Percentiles rank a stretch among this genome's conserved stretches.
phyloP scores from a whole-genome alignment of 2,113 vertebrate genomes.

The Neomonachus schauinslandi region DNA sequence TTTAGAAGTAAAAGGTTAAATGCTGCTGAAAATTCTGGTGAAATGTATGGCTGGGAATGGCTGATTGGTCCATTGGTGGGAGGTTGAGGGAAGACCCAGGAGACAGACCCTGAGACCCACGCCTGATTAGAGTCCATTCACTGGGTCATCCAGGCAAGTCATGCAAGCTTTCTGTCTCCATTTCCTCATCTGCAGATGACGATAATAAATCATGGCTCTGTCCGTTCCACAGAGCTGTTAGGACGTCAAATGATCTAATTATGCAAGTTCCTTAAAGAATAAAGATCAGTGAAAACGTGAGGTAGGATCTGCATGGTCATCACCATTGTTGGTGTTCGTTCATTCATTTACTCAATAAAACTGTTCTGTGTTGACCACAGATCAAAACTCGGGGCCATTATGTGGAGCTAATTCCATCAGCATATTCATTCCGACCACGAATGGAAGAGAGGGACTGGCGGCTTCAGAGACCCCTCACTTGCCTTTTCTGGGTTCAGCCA shows the following conservation, averaged over 20 bases:
- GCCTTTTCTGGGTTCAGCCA: not conserved
- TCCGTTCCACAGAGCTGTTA: not conserved
- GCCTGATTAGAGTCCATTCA: rapidly evolving
- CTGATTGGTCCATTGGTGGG: not conserved
- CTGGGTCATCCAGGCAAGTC: slow-evolving; percentile 39
- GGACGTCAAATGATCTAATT: slow-evolving; percentile 73
- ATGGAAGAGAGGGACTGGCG: too few relatives aligned
- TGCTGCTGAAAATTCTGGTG: not conserved
- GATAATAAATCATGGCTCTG: not conserved
- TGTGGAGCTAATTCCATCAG: not conserved
- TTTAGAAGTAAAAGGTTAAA: not conserved
- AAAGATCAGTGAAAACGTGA: slow-evolving; percentile 1
- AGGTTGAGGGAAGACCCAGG: rapidly evolving
- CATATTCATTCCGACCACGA: rapidly evolving
- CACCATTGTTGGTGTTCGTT: rapidly evolving
- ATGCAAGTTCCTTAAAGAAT: slow-evolving; percentile 74
- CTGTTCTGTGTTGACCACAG: too few relatives aligned
- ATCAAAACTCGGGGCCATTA: not conserved
- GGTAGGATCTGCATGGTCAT: not conserved
- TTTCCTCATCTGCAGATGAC: slow-evolving; percentile 72
- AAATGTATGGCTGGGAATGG: not conserved
- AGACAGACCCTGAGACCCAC: not conserved
- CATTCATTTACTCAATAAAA: too few relatives aligned
- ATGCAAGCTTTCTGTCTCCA: slow-evolving; percentile 70
- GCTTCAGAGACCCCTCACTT: not conserved